phyloP scores from a whole-genome alignment of 2,113 vertebrate species.

The Lepidothrix coronata region DNA sequence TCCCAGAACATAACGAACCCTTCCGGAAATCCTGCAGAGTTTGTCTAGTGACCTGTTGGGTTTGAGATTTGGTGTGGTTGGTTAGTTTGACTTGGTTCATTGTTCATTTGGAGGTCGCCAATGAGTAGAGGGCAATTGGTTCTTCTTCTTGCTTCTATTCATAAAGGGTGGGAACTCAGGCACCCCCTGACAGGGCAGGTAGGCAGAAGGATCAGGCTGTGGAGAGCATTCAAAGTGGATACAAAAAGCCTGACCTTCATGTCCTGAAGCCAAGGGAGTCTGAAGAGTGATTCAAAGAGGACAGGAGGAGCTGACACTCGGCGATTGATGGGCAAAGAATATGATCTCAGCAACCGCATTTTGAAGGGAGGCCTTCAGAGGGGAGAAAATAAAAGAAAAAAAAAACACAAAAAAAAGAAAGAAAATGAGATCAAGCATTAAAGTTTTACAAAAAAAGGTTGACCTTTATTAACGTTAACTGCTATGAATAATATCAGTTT shows the following conservation, averaged over 20 bases:
- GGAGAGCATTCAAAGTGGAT: not conserved
- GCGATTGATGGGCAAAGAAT: not conserved
- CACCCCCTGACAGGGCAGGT: slow-evolving; percentile 33
- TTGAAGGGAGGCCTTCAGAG: not conserved
- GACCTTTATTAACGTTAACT: not conserved
- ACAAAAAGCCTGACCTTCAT: slow-evolving; percentile 38
- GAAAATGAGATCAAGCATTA: not conserved
- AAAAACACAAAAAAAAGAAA: not conserved
- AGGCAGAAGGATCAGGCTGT: not conserved
- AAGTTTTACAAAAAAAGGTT: not conserved
- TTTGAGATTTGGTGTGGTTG: not conserved
- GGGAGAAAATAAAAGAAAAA: rapidly evolving
- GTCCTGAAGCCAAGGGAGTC: not conserved
- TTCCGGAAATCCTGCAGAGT: not conserved
- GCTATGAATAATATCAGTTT: slow-evolving; percentile 15
- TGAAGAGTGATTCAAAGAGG: slow-evolving; percentile 11
- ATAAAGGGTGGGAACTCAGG: slow-evolving; percentile 27
- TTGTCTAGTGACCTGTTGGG: not conserved
- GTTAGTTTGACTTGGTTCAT: not conserved
- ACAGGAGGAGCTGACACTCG: not conserved
- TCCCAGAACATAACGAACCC: not conserved
- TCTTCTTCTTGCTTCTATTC: slow-evolving; percentile 33
- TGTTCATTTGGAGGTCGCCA: not conserved
- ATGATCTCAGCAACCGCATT: slow-evolving; percentile 4
- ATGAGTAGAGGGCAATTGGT: not conserved